These are phyloP conservation scores for Poeciliopsis retropinna DNA, from an alignment of 2,113 vertebrate genomes.

Conservation along the genomic window DNA sequence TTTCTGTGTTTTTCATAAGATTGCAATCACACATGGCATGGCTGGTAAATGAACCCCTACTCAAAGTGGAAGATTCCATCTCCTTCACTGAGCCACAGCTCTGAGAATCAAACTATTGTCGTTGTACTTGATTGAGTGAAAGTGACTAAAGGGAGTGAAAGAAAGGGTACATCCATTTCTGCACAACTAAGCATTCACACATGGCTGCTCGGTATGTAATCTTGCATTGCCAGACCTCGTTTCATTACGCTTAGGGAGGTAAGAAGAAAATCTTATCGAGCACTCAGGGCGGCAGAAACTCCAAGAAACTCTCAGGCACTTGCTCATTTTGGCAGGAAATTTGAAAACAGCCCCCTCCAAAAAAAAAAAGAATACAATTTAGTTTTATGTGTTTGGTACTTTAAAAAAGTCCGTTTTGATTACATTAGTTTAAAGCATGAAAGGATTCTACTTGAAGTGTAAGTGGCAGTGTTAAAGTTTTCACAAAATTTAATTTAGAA, in stretches of 20 bases:
- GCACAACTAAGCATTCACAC: constrained; percentile 31
- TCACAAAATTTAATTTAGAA: constrained; percentile 13
- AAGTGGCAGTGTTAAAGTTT: constrained; percentile 1
- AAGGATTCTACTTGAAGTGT: background rate
- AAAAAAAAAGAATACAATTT: background rate
- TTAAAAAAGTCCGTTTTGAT: constrained; percentile 13
- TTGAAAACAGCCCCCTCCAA: constrained; percentile 25
- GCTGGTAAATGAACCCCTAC: too few relatives aligned
- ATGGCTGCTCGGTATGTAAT: constrained; percentile 40
- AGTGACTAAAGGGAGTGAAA: constrained; percentile 9
- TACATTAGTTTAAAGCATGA: constrained; percentile 29
- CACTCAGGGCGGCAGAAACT: constrained; percentile 27
- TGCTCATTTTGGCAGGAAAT: constrained; percentile 20
- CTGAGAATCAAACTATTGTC: background rate
- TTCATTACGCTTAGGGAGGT: constrained; percentile 37
- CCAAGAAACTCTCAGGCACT: constrained; percentile 40
- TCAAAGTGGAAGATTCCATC: background rate
- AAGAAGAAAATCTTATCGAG: constrained; percentile 51
- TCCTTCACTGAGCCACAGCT: background rate
- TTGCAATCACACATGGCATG: background rate
- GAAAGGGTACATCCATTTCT: constrained; percentile 40
- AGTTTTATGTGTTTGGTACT: constrained; percentile 33
- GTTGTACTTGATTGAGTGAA: background rate
- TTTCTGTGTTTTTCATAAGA: background rate
- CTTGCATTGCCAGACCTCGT: constrained; percentile 49